Conservation (phyloP, 2,888 invertebrate genomes). For the Augochlorella aurata region DNA sequence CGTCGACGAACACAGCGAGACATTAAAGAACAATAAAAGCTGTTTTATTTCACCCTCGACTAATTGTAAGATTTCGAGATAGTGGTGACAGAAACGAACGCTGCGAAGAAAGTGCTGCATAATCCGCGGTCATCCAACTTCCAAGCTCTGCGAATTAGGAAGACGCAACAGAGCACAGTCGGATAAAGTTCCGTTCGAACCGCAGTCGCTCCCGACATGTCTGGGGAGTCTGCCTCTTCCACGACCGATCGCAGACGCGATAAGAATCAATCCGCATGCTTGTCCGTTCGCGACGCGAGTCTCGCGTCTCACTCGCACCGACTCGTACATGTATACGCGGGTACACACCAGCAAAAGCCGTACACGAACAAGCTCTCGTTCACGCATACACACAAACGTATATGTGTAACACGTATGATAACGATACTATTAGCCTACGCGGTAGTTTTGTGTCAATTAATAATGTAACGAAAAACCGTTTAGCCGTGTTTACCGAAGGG, state of each 20-base stretch:
- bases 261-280: neutral
- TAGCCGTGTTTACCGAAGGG: conserved; percentile 58
- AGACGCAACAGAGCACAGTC: neutral
- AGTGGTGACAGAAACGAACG: neutral
- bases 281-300: conserved; percentile 6
- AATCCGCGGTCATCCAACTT: neutral
- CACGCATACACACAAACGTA: conserved; percentile 33
- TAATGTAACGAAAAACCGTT: conserved; percentile 64
- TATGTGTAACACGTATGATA: conserved; percentile 55
- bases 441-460: conserved; percentile 76
- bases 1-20: too few species aligned
- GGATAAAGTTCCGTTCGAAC: neutral
- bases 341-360: conserved; percentile 10
- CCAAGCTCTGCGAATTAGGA: neutral
- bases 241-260: neutral
- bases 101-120: neutral
- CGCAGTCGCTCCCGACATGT: neutral
- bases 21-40: too few species aligned
- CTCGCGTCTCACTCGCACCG: neutral
- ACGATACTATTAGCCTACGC: conserved; percentile 65
- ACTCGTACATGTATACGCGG: neutral
- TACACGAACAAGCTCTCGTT: conserved; percentile 22
- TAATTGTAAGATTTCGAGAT: too few species aligned
- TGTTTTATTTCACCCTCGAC: too few species aligned
- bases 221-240: neutral